A percentile compares a stretch with the other conserved stretches of the same genome.
phyloP scores from a whole-genome alignment of 2,797 vertebrate genomes.

The Coccyzus lansbergi region DNA sequence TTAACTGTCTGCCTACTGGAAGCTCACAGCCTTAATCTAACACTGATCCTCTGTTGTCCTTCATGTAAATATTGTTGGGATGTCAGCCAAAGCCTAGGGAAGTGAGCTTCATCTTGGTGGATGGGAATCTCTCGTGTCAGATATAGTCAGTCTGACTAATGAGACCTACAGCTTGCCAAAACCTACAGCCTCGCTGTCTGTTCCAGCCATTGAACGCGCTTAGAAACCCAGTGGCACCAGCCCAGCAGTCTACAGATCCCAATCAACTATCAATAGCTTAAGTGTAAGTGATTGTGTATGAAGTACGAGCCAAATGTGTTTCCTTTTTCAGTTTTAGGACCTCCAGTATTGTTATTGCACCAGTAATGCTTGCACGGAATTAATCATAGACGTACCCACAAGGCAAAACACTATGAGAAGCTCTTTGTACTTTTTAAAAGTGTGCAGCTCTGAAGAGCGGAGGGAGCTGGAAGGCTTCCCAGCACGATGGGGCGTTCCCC shows the following conservation, averaged over 20 bases:
- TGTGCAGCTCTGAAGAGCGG: conserved; percentile 35
- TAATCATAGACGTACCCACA: conserved; percentile 66
- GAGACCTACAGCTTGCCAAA: conserved; percentile 85
- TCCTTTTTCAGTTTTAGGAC: conserved; percentile 71
- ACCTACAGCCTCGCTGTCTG: conserved; percentile 74
- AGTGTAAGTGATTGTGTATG: conserved; percentile 76
- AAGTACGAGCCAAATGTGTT: conserved; percentile 73
- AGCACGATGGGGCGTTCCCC: conserved; percentile 47
- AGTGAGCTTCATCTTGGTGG: conserved; percentile 77
- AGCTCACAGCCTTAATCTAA: conserved; percentile 66
- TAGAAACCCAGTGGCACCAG: conserved; percentile 74
- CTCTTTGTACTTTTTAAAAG: conserved; percentile 57
- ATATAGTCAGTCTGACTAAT: conserved; percentile 91
- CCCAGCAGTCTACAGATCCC: conserved; percentile 72
- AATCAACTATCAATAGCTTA: conserved; percentile 78
- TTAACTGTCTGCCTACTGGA: conserved; percentile 69
- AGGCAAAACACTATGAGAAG: conserved; percentile 65
- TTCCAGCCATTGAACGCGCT: conserved; percentile 71
- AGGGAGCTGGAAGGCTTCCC: conserved; percentile 54
- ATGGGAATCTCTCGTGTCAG: conserved; percentile 87
- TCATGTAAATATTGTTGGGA: conserved; percentile 80
- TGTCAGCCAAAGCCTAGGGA: conserved; percentile 81
- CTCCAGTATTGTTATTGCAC: conserved; percentile 70
- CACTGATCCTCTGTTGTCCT: conserved; percentile 69
- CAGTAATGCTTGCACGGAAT: conserved; percentile 69